A percentile compares a stretch with the other conserved stretches of the same genome.
These are phyloP conservation scores for Pomatostomus ruficeps DNA, from an alignment of 2,113 vertebrate species.

Conservation along the genomic window DNA sequence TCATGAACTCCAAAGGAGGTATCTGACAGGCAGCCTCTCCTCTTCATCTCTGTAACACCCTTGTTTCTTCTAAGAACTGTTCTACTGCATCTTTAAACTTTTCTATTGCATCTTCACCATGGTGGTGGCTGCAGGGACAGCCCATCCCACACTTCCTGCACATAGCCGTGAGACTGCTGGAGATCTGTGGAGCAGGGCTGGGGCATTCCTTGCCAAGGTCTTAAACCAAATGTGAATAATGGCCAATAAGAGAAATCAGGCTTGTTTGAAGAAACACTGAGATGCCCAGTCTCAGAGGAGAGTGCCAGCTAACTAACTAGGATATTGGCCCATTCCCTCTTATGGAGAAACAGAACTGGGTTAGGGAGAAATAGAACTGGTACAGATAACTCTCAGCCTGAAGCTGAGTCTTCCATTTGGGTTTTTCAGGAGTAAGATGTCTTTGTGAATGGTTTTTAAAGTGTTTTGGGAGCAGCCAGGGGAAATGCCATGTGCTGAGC, in stretches of 20 bases:
- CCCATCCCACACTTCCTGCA: not conserved
- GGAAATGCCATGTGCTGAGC: not conserved
- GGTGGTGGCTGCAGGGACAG: not conserved
- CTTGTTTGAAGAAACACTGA: not conserved
- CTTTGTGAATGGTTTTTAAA: not conserved
- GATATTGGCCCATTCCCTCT: not conserved
- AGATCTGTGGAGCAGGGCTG: not conserved
- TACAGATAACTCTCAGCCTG: not conserved
- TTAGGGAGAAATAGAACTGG: not conserved
- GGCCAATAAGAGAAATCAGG: not conserved
- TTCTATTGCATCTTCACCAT: fast-evolving
- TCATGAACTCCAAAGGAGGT: fast-evolving
- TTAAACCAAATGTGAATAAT: not conserved
- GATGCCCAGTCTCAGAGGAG: not conserved
- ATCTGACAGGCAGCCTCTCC: not conserved
- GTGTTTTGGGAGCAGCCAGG: not conserved
- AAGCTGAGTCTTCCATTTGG: not conserved
- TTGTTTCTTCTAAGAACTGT: not conserved
- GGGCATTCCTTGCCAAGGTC: fast-evolving
- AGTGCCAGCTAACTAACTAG: not conserved
- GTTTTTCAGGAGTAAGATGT: not conserved
- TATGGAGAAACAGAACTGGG: not conserved
- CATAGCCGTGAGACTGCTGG: fast-evolving
- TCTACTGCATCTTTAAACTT: not conserved
- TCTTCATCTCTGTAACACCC: not conserved